A percentile compares a stretch with the other conserved stretches of the same genome.
phyloP scores from a whole-genome alignment of 2,888 invertebrate genomes.

The Drosophila flavopinicola region DNA sequence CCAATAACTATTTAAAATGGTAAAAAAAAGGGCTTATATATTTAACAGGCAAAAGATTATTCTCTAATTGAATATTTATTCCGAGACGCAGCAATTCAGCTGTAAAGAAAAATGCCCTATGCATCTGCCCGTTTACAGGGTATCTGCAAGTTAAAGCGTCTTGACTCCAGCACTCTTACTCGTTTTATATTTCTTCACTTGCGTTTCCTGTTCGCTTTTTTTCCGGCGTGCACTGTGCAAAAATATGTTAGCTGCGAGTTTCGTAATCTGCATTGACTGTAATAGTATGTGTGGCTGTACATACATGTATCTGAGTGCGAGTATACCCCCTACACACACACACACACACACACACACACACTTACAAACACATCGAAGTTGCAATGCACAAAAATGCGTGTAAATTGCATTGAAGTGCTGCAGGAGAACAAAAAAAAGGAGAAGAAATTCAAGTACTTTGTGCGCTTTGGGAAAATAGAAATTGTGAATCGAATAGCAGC shows the following conservation, averaged over 20 bases:
- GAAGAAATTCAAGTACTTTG: conserved; percentile 31
- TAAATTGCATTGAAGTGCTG: conserved; percentile 43
- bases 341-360: conserved; percentile 15
- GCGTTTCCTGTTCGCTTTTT: conserved; percentile 51
- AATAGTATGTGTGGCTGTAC: conserved; percentile 12
- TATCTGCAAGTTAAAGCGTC: neutral
- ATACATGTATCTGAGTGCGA: conserved; percentile 26
- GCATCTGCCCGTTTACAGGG: too few relatives aligned
- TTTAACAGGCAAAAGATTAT: too few relatives aligned
- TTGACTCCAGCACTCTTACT: neutral
- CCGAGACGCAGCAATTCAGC: too few relatives aligned
- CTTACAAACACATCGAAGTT: conserved; percentile 20
- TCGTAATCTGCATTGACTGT: conserved; percentile 65
- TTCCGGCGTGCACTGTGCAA: conserved; percentile 34
- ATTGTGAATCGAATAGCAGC: conserved; percentile 11
- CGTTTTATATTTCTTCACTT: conserved; percentile 43
- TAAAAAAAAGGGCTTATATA: too few relatives aligned
- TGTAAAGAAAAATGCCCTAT: too few relatives aligned
- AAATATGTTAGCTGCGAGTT: conserved; percentile 76
- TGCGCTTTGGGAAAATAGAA: conserved; percentile 12
- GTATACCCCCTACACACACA: conserved; percentile 14
- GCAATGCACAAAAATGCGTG: conserved; percentile 60
- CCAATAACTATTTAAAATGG: too few relatives aligned
- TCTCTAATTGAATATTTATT: too few relatives aligned
- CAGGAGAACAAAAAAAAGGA: conserved; percentile 13